Evolutionary conservation across 2,113 vertebrate genomes (phyloP).

Genomic region (Psammodynastes pulverulentus): DNA sequence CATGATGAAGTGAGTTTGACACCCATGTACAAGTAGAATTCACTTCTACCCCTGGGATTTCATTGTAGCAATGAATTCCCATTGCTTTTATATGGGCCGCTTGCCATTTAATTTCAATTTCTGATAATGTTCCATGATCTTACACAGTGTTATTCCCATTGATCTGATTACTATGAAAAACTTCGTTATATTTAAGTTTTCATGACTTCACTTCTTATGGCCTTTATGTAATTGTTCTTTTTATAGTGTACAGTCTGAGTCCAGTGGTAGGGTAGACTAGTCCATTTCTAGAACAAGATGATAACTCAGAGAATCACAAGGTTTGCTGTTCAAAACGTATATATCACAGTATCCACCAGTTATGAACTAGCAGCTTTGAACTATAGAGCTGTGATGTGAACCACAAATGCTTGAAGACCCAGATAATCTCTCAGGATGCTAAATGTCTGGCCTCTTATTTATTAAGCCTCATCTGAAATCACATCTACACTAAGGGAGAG

Average conservation of each 20-base stretch:
- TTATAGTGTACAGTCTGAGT: neutral
- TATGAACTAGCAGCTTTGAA: conserved; percentile 7
- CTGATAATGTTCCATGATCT: neutral
- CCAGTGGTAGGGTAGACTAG: neutral
- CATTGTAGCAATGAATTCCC: neutral
- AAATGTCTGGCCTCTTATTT: neutral
- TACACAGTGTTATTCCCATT: neutral
- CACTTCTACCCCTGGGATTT: neutral
- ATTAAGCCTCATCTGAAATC: neutral
- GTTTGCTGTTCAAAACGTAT: conserved; percentile 11
- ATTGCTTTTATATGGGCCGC: neutral
- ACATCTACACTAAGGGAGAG: neutral
- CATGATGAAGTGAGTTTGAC: too few relatives aligned
- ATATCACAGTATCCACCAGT: neutral
- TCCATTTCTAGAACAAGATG: neutral
- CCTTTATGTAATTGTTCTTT: neutral
- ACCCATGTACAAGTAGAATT: too few relatives aligned
- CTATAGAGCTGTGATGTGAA: conserved; percentile 1
- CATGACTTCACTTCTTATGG: neutral
- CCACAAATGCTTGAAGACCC: conserved; percentile 1
- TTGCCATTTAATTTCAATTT: neutral
- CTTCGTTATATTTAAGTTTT: neutral
- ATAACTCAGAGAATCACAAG: neutral
- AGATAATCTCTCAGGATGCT: neutral
- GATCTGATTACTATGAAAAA: neutral